Evolutionary conservation across 2,888 invertebrate genomes (phyloP), one percentile per base, ranked within the genome.

Genomic region (Napeogenes inachia): DNA sequence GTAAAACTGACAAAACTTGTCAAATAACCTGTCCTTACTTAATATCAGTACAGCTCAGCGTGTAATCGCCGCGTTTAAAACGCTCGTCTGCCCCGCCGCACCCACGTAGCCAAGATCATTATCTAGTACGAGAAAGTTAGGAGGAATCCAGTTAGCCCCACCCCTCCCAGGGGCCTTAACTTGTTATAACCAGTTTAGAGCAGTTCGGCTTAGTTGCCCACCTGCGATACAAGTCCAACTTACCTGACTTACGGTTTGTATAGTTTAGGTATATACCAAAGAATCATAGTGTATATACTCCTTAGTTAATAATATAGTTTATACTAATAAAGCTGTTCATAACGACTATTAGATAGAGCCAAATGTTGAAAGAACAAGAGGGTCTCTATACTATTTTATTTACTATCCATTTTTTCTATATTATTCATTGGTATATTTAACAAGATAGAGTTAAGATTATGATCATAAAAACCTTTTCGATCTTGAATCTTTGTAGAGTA

Each of bases 91-190:
- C 54, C 63, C 5, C 62, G 10, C 61, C 71, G 85, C 85, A 83
- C 87, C 87, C 87, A 85, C 87, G 86, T 84, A 82, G 77, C 80
- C 82, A 89, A 89, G 89, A 89, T 89, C 88, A 89, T 89, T 89
- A 89, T 89, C 89, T 87, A 75, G 74, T 74, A 79, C 77, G 85
- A 83, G 86, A 88, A 89, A 89, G 88, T 88, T 87, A 80, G 82
- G 87, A 82, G 86, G 87, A 85, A 87, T 86, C 86, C 84, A 87
- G 87, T 87, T 88, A 87, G 80, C 75, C 80, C 81, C 77, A 72
- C 71, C 73, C 71, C 73, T 67, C 73, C 77, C 75, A 68, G 71
- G 73, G 71, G 75, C 82, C 78, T 80, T 81, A 87, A 89, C 88
- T 87, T 85, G 88, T 84, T 88, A 85, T 88, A 88, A 87, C 87